Evolutionary conservation across 2,113 vertebrate genomes (phyloP), one percentile per base, ranked within the genome.

Genomic region (Pteruthius melanotis): DNA sequence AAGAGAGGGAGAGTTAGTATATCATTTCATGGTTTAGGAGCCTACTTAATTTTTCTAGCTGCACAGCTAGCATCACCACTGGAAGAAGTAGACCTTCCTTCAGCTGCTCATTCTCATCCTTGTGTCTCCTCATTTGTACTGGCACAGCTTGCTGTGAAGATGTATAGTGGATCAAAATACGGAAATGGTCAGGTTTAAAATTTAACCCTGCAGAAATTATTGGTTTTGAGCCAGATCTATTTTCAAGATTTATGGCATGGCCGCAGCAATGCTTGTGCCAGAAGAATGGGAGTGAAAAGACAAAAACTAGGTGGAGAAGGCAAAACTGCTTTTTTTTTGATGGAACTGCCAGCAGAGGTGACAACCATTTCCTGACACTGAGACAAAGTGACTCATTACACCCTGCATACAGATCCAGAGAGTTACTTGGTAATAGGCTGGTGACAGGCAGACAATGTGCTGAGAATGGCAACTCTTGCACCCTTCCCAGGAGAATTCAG

Each of bases 391-490:
- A 59, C 4, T 6, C 28, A 59, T 63, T 77, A 74, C n/a, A 50
- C 40, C 54, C 69, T 78, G 26, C 16, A 7, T 4, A 22, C 14
- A 15, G 47, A 33, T 28, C 10, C 2, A 2, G 1, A 65, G 16
- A 70, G 30, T 57, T 87, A 42, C 18, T 28, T 59, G 47, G 45
- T 59, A 39, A 85, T 6, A 57, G 52, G 11, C 35, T 75, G 47
- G 28, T 3, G 13, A 30, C 39, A 82, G 15, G 12, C 39, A 91
- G 70, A n/a, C 0, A 0, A 5, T 70, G 9, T 18, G 21, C 39
- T 70, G 59, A 50, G 72, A 81, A 50, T 42, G 23, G n/a, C 0
- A 0, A 70, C 52, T 39, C 64, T 71, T 77, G 27, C 35, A 75
- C 23, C 21, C 52, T 78, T 59, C 42, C 28, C 8, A 6, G 45